A percentile compares a stretch with the other conserved stretches of the same genome.
Evolutionary conservation across 2,797 vertebrate species (phyloP).

Genomic region (Vultur gryphus): DNA sequence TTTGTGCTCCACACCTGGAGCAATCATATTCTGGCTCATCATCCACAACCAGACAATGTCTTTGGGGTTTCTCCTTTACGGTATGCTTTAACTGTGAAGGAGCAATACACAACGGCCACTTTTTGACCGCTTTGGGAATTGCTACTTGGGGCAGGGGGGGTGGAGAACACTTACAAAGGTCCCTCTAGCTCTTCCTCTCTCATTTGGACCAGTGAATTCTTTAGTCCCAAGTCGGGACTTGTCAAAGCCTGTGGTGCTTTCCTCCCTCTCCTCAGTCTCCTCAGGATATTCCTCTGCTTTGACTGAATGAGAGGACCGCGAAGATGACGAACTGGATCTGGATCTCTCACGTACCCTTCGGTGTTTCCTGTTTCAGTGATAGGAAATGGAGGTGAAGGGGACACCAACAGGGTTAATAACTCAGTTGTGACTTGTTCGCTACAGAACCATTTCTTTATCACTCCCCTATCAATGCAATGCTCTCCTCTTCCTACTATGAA

Average conservation of each 20-base stretch:
- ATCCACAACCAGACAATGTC: background rate
- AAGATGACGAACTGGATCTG: conserved; percentile 91
- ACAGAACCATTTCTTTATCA: background rate
- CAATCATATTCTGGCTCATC: background rate
- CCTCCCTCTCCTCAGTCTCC: conserved; percentile 80
- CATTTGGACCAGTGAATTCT: conserved; percentile 78
- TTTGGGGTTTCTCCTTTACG: background rate
- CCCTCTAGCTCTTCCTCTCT: conserved; percentile 80
- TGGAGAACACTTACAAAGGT: conserved; percentile 84
- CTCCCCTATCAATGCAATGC: background rate
- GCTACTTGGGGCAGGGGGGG: background rate
- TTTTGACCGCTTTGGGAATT: background rate
- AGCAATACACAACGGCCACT: background rate
- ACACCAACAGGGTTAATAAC: background rate
- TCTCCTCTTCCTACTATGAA: background rate
- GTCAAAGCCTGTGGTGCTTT: conserved; percentile 82
- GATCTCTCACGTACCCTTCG: conserved; percentile 89
- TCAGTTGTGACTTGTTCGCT: background rate
- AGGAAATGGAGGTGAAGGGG: background rate
- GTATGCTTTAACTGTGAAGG: background rate
- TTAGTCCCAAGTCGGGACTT: conserved; percentile 79
- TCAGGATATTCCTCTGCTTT: conserved; percentile 79
- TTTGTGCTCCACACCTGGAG: background rate
- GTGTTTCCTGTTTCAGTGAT: conserved; percentile 79
- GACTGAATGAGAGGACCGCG: conserved; percentile 85